Conservation (phyloP, 1,140 invertebrate species). For the Bombus balteatus region DNA sequence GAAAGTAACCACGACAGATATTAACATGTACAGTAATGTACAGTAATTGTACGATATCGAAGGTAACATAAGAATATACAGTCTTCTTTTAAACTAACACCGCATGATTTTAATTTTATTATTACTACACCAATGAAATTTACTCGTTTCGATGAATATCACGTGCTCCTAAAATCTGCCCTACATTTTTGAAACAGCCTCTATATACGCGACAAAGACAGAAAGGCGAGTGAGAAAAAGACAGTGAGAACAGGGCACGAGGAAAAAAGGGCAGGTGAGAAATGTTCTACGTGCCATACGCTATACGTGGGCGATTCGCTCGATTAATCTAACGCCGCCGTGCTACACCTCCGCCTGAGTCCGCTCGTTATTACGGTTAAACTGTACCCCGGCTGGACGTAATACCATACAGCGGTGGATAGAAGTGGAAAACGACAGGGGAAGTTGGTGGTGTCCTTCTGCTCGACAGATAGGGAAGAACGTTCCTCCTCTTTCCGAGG, state of each 20-base stretch:
- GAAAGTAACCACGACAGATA: too few relatives aligned
- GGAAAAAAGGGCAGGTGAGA: constrained; percentile 34
- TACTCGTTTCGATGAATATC: too few relatives aligned
- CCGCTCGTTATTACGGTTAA: constrained; percentile 45
- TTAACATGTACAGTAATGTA: too few relatives aligned
- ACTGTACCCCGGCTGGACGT: constrained; percentile 37
- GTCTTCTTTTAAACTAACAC: too few relatives aligned
- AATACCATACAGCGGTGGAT: constrained; percentile 42
- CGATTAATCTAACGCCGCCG: constrained; percentile 43
- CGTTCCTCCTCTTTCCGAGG: not conserved
- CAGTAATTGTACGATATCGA: too few relatives aligned
- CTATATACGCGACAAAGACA: not conserved
- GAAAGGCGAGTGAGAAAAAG: not conserved
- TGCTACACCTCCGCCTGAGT: constrained; percentile 28
- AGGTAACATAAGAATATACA: too few relatives aligned
- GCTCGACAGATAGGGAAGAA: not conserved
- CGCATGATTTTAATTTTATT: too few relatives aligned
- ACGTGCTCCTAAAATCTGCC: too few relatives aligned
- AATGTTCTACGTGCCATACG: constrained; percentile 50
- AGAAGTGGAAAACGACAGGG: constrained; percentile 34
- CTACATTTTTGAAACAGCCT: not conserved
- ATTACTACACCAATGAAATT: too few relatives aligned
- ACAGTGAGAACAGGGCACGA: not conserved
- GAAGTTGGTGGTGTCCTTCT: not conserved
- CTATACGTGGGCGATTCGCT: constrained; percentile 50